Percentiles rank a stretch among this genome's conserved stretches.
phyloP scores from a whole-genome alignment of 2,888 invertebrate genomes.

The Sminthurides aquaticus region DNA sequence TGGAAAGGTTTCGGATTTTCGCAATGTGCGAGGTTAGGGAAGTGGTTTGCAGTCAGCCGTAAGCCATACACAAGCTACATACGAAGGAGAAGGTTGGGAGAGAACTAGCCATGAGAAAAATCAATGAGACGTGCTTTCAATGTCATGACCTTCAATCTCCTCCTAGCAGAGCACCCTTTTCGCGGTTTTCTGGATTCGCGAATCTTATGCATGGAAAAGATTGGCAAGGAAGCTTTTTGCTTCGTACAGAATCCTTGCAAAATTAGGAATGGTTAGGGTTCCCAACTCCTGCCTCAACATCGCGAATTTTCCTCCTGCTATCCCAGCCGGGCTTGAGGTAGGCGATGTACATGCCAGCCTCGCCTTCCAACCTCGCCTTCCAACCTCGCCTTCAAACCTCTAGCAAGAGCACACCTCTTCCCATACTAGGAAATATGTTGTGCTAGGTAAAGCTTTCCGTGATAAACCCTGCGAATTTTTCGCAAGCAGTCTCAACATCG shows the following conservation, averaged over 20 bases:
- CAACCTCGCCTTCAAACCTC: neutral
- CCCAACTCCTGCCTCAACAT: neutral
- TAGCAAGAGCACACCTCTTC: neutral
- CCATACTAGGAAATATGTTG: neutral
- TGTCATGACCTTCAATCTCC: neutral
- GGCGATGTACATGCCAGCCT: neutral
- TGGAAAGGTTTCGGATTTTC: neutral
- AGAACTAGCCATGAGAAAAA: neutral
- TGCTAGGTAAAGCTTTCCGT: neutral
- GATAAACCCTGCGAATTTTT: too few species aligned
- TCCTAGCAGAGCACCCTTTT: neutral
- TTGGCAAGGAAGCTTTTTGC: constrained; percentile 4
- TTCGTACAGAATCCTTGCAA: neutral
- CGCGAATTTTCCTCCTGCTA: neutral
- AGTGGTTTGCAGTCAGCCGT: too few species aligned
- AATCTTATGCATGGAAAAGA: neutral
- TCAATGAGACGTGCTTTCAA: neutral
- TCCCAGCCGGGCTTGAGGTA: neutral
- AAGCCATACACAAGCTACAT: too few species aligned
- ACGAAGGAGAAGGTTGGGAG: too few species aligned
- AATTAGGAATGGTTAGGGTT: constrained; percentile 5
- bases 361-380: neutral
- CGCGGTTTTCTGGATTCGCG: too few species aligned
- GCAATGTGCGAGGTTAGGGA: too few species aligned
- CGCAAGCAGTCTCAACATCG: too few species aligned